Percentiles rank a stretch among this genome's conserved stretches.
Evolutionary conservation across 2,797 vertebrate genomes (phyloP).

Genomic region (Eulemur coronatus): DNA sequence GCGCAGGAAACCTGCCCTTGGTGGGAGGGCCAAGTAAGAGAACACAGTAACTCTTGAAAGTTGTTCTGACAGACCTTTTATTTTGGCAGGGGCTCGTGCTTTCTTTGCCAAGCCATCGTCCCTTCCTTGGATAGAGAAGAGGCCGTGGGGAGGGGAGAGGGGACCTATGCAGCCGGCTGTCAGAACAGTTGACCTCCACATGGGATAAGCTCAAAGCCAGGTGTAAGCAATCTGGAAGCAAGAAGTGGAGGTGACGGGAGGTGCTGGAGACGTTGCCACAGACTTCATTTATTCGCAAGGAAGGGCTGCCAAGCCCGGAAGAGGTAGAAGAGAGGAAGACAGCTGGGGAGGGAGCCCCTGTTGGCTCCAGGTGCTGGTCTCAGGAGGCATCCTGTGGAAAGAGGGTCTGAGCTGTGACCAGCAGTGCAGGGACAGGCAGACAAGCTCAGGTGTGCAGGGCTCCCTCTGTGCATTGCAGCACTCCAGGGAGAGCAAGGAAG

Average conservation of each 20-base stretch:
- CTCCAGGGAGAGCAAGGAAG: background rate
- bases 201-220: background rate
- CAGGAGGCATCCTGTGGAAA: background rate
- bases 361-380: background rate
- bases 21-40: background rate
- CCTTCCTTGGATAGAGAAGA: background rate
- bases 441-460: background rate
- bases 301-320: background rate
- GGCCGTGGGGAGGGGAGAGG: background rate
- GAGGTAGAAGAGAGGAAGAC: background rate
- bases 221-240: background rate
- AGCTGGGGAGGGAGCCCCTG: background rate
- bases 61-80: background rate
- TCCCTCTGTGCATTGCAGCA: background rate
- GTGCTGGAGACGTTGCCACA: background rate
- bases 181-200: background rate
- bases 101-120: background rate
- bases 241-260: background rate
- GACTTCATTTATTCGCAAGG: background rate
- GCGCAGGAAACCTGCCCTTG: background rate
- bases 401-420: background rate
- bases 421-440: accelerated
- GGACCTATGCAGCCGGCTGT: background rate
- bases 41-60: background rate
- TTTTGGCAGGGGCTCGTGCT: background rate